Percentiles rank a stretch among this genome's conserved stretches.
These are phyloP conservation scores for Gari tellinella DNA, from an alignment of 2,888 invertebrate genomes.

Conservation along the genomic window DNA sequence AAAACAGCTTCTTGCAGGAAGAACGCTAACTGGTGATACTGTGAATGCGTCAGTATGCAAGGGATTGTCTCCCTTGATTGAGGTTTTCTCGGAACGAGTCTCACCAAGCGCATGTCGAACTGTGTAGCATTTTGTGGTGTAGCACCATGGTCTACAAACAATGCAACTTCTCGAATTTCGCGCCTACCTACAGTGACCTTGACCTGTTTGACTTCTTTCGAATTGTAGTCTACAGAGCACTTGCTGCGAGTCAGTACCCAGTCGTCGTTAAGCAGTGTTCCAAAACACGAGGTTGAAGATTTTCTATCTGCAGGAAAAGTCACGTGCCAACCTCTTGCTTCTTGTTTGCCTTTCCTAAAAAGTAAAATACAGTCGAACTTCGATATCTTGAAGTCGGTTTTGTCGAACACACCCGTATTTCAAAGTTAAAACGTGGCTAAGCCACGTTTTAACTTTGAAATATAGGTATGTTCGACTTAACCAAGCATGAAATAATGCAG, in stretches of 20 bases:
- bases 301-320: constrained; percentile 47
- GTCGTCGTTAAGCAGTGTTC: constrained; percentile 52
- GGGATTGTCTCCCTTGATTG: constrained; percentile 28
- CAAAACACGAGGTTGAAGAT: constrained; percentile 46
- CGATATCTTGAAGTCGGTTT: too few relatives aligned
- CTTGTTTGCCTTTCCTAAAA: constrained; percentile 59
- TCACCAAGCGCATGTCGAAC: constrained; percentile 56
- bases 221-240: constrained; percentile 32
- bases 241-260: constrained; percentile 60
- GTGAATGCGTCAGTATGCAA: constrained; percentile 62
- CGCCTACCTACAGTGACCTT: constrained; percentile 55
- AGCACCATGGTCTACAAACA: too few relatives aligned
- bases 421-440: too few relatives aligned
- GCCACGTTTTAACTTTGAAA: too few relatives aligned
- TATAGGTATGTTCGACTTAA: too few relatives aligned
- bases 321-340: constrained; percentile 61
- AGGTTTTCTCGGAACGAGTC: constrained; percentile 30
- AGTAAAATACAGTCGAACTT: not conserved
- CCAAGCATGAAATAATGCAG: too few relatives aligned
- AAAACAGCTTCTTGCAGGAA: constrained; percentile 41
- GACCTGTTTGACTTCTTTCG: constrained; percentile 28
- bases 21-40: constrained; percentile 56
- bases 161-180: constrained; percentile 33
- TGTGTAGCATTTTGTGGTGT: constrained; percentile 4
- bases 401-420: too few relatives aligned